Conservation (phyloP, 2,888 invertebrate genomes). For the Andrena praecox region DNA sequence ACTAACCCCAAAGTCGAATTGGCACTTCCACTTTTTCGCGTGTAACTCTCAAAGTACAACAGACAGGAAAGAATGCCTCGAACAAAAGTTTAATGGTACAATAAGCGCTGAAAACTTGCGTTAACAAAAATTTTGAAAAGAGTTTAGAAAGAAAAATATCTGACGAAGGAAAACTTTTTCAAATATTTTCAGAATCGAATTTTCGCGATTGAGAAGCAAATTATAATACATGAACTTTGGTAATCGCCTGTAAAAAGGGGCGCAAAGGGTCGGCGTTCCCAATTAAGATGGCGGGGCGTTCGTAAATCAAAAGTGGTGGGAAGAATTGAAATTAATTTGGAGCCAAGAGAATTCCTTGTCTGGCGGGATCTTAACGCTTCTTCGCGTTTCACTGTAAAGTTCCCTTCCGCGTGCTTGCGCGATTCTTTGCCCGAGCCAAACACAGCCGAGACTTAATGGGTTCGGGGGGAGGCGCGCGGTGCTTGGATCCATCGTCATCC, state of each 20-base stretch:
- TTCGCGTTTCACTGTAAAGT: conserved; percentile 25
- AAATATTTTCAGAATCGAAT: not conserved
- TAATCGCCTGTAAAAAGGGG: not conserved
- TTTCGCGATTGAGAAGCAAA: not conserved
- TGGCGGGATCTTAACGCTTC: not conserved
- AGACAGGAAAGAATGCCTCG: too few relatives aligned
- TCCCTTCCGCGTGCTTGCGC: not conserved
- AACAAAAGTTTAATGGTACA: too few relatives aligned
- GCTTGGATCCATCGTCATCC: conserved; percentile 47
- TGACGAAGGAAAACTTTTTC: too few relatives aligned
- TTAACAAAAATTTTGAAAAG: too few relatives aligned
- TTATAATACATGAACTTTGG: conserved; percentile 6
- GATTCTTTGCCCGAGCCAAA: conserved; percentile 38
- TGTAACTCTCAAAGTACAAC: too few relatives aligned
- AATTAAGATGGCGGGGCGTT: conserved; percentile 16
- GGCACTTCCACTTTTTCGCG: too few relatives aligned
- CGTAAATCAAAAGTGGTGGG: not conserved
- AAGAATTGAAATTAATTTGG: conserved; percentile 6
- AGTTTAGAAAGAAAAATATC: too few relatives aligned
- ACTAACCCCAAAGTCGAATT: too few relatives aligned
- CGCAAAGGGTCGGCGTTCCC: not conserved
- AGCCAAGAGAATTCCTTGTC: not conserved
- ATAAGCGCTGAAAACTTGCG: too few relatives aligned
- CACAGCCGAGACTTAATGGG: conserved; percentile 47
- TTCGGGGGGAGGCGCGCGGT: conserved; percentile 31